Base-by-base conservation (phyloP, 2,888 invertebrate species). In the Tridacna crocea region DNA sequence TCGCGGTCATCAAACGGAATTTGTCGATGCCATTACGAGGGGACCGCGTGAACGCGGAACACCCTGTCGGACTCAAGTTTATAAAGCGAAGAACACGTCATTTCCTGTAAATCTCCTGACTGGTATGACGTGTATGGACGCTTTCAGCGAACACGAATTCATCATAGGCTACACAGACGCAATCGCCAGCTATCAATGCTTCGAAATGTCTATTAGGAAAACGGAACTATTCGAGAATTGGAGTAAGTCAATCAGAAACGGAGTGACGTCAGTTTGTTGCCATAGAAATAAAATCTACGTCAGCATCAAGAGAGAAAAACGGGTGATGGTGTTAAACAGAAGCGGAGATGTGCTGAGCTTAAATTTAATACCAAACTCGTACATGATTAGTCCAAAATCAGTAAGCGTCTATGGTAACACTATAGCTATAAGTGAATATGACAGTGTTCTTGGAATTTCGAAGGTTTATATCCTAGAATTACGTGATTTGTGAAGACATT, bases 81-180 rank as follows among this genome's bases (percentile, higher is more conserved):
- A 24, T 19, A 26, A 70, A 51, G 4, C 70, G 10, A 70, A 70
- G 70, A 48, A 51, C 24, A 70, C 70, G 51, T 70, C 70, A 51
- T 51, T 51, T 70, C 70, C 70, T 22, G 47, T 22, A 26, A 24
- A 47, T n/a, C 48, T 70, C 22, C 24, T 70, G 51, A 22, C 48
- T 15, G 70, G 51, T 22, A 70, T 70, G 70, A 70, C 70, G 22
- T 70, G 70, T 24, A 70, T 70, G 70, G 70, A 70, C 70, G 70
- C 51, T 48, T 70, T 70, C 70, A 70, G 26, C 22, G 12, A 70
- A 12, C 24, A 70, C 11, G 70, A 70, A 51, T 70, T 70, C 26
- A 70, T 70, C 51, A 51, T 70, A 11, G 70, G 51, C 0, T 70
- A 70, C n/a, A 22, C 13, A 2, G 70, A 70, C 24, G 51, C 13